These are phyloP conservation scores for Aurelia coerulea DNA, from an alignment of 30 jellyfish, hydroid and myxozoan species.

Conservation along the genomic window DNA sequence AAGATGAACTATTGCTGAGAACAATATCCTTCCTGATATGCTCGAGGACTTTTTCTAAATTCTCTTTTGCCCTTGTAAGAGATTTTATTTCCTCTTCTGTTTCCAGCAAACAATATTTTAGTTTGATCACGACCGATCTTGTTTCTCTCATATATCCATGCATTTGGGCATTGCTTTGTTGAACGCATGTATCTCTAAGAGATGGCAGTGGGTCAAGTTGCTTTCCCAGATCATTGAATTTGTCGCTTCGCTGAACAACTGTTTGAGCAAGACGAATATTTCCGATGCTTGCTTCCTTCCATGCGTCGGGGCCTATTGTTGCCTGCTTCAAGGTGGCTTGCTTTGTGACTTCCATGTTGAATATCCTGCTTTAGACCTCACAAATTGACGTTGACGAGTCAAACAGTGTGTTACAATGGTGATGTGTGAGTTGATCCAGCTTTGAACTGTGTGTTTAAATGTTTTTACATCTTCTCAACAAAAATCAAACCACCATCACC, in stretches of 20 bases:
- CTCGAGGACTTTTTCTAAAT: conserved; percentile 84
- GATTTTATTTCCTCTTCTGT: conserved; percentile 91
- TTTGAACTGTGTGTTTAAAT: background rate
- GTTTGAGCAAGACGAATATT: conserved; percentile 86
- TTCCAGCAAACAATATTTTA: conserved; percentile 78
- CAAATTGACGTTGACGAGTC: too few species aligned
- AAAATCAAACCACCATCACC: conserved; percentile 26
- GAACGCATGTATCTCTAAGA: conserved; percentile 83
- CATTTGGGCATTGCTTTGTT: conserved; percentile 83
- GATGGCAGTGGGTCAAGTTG: conserved; percentile 95
- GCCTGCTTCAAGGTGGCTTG: conserved; percentile 23
- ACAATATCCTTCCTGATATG: conserved; percentile 83
- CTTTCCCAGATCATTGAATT: conserved; percentile 83
- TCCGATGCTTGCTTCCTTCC: conserved; percentile 79
- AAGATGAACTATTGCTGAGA: conserved; percentile 63
- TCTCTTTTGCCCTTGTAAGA: conserved; percentile 77
- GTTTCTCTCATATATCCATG: conserved; percentile 83
- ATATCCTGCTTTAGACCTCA: background rate
- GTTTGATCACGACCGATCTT: conserved; percentile 74
- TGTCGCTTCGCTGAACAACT: conserved; percentile 92
- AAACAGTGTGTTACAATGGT: background rate
- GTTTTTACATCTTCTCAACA: conserved; percentile 15
- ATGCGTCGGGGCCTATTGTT: conserved; percentile 89
- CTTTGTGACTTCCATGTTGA: conserved; percentile 67
- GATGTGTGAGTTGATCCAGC: conserved; percentile 19